phyloP scores from a whole-genome alignment of 2,888 invertebrate genomes.

The Phengaris arion region DNA sequence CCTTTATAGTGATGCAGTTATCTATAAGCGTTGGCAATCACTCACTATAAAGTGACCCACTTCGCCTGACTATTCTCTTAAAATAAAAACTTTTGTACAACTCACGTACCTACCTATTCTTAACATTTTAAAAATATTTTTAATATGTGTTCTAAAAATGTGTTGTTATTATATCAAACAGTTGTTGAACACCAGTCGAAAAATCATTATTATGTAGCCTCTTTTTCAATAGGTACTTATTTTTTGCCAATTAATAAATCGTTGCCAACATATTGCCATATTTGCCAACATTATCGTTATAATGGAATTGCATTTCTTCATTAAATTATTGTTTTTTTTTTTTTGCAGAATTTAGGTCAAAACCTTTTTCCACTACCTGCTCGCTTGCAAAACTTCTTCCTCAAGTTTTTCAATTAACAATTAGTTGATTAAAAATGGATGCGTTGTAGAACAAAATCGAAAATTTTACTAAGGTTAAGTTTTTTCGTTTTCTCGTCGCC shows the following conservation, averaged over 20 bases:
- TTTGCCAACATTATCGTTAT: constrained; percentile 25
- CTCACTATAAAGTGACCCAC: constrained; percentile 5
- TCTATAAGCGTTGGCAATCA: constrained; percentile 20
- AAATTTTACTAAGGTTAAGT: background rate
- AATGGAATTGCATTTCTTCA: constrained; percentile 32
- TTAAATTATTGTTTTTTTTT: constrained; percentile 44
- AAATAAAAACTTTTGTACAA: constrained; percentile 10
- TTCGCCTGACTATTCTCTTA: background rate
- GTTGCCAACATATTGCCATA: too few species aligned
- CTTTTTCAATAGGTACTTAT: background rate
- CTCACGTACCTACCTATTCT: background rate
- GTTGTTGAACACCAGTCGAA: too few species aligned
- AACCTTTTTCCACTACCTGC: constrained; percentile 47
- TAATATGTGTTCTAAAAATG: too few species aligned
- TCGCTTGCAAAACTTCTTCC: constrained; percentile 36
- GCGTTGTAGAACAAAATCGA: background rate
- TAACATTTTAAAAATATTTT: too few species aligned
- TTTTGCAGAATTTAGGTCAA: constrained; percentile 53
- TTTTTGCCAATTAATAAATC: constrained; percentile 20
- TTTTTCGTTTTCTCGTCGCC: background rate
- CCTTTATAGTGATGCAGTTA: constrained; percentile 15
- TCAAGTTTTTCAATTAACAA: constrained; percentile 71
- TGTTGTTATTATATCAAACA: too few species aligned
- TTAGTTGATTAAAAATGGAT: constrained; percentile 64
- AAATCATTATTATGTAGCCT: background rate